These are phyloP conservation scores for Fregata magnificens DNA, from an alignment of 2,113 vertebrate species.

Conservation along the genomic window DNA sequence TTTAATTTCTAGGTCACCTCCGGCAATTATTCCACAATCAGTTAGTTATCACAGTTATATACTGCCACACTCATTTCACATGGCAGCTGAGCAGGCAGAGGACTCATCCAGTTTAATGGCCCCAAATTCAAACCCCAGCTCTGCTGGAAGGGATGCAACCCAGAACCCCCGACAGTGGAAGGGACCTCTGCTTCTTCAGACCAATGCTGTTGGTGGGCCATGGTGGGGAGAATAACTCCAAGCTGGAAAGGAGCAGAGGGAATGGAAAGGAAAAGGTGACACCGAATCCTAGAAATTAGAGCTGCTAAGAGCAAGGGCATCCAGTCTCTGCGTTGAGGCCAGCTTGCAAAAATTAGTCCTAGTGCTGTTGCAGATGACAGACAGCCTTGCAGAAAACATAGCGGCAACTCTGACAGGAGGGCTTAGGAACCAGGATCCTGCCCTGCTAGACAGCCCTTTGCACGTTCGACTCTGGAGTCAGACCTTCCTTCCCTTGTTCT, in stretches of 20 bases:
- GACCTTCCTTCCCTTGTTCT: background rate
- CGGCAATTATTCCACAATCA: no score
- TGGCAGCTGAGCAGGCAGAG: background rate
- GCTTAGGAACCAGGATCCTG: background rate
- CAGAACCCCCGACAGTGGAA: rapidly evolving
- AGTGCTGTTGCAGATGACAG: background rate
- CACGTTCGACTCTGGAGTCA: background rate
- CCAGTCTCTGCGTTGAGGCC: background rate
- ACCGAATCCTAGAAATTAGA: background rate
- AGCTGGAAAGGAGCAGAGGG: background rate
- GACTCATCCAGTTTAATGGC: background rate
- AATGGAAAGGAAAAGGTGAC: background rate
- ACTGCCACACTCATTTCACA: background rate
- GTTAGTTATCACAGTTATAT: no score
- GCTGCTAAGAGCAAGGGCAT: background rate
- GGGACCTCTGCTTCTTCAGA: background rate
- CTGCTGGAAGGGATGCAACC: background rate
- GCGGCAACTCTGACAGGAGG: background rate
- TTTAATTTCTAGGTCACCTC: no score
- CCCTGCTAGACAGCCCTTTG: background rate
- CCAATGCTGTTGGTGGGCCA: background rate
- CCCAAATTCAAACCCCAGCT: background rate
- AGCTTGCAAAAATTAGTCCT: background rate
- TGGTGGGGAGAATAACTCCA: background rate
- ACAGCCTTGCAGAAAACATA: background rate